Evolutionary conservation across 2,113 vertebrate genomes (phyloP).

Genomic region (Stigmatopora nigra): DNA sequence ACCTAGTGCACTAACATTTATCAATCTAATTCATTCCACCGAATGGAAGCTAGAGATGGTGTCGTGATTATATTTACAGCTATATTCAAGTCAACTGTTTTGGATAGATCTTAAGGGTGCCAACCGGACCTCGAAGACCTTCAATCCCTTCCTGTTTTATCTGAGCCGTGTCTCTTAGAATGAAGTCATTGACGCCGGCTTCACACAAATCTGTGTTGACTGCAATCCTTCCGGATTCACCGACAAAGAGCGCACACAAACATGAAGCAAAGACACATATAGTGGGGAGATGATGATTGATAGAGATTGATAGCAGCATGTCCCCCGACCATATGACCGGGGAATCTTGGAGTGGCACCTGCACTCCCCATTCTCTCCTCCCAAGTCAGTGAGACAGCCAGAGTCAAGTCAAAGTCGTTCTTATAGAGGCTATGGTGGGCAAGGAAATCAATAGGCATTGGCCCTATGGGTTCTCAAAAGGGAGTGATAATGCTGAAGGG

Average conservation of each 20-base stretch:
- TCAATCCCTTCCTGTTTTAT: constrained; percentile 28
- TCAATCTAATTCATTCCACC: neutral
- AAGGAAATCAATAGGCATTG: constrained; percentile 24
- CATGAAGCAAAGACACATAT: constrained; percentile 55
- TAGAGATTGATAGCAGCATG: constrained; percentile 51
- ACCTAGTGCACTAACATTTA: neutral
- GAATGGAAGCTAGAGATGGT: neutral
- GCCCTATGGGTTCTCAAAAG: constrained; percentile 19
- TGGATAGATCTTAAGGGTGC: neutral
- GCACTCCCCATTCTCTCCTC: constrained; percentile 32
- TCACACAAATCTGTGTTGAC: constrained; percentile 69
- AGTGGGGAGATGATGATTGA: constrained; percentile 67
- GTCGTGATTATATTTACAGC: neutral
- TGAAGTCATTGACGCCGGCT: constrained; percentile 52
- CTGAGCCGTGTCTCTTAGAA: constrained; percentile 50
- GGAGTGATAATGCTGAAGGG: constrained; percentile 36
- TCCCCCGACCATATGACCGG: constrained; percentile 29
- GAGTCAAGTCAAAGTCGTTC: constrained; percentile 25
- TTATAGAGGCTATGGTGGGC: constrained; percentile 9
- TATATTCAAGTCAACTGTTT: neutral
- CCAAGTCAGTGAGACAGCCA: constrained; percentile 35
- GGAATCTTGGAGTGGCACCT: constrained; percentile 40
- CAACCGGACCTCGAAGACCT: constrained; percentile 27
- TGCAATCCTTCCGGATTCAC: constrained; percentile 62
- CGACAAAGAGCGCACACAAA: constrained; percentile 19